A percentile compares a stretch with the other conserved stretches of the same genome.
phyloP scores from a whole-genome alignment of 2,888 invertebrate genomes.

The Plagiodera versicolora region DNA sequence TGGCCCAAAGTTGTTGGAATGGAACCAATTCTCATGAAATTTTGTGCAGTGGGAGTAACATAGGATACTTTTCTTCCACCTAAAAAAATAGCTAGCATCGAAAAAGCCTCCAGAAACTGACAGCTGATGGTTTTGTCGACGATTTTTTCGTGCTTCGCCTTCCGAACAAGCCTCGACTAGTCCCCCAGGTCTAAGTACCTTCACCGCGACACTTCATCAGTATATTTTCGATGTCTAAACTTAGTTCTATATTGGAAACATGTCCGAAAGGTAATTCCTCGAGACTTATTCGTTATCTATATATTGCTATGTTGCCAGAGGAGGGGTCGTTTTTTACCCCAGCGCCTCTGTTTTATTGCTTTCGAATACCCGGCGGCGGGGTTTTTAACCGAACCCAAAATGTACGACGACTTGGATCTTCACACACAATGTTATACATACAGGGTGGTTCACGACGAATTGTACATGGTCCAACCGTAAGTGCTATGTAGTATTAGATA shows the following conservation, averaged over 20 bases:
- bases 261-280: slow-evolving; percentile 7
- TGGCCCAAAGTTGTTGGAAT: too few species aligned
- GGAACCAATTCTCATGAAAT: too few species aligned
- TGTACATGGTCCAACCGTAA: too few species aligned
- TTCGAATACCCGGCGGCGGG: slow-evolving; percentile 57
- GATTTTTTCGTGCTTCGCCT: too few species aligned
- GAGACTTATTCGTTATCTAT: slow-evolving; percentile 50
- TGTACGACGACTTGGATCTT: slow-evolving; percentile 15
- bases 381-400: slow-evolving; percentile 43
- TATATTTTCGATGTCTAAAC: slow-evolving; percentile 42
- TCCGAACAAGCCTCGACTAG: too few species aligned
- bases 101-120: too few species aligned
- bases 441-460: too few species aligned
- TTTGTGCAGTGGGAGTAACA: too few species aligned
- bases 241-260: slow-evolving; percentile 36
- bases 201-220: slow-evolving; percentile 29
- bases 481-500: too few species aligned
- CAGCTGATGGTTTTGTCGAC: too few species aligned
- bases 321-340: slow-evolving; percentile 43
- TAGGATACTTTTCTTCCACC: too few species aligned
- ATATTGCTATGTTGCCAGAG: slow-evolving; percentile 56
- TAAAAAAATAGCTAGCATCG: too few species aligned
- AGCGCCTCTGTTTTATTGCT: slow-evolving; percentile 57
- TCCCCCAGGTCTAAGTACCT: slow-evolving; percentile 28
- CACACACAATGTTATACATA: neutral